phyloP scores from a whole-genome alignment of 2,888 invertebrate species.

The Eilema griseolum region DNA sequence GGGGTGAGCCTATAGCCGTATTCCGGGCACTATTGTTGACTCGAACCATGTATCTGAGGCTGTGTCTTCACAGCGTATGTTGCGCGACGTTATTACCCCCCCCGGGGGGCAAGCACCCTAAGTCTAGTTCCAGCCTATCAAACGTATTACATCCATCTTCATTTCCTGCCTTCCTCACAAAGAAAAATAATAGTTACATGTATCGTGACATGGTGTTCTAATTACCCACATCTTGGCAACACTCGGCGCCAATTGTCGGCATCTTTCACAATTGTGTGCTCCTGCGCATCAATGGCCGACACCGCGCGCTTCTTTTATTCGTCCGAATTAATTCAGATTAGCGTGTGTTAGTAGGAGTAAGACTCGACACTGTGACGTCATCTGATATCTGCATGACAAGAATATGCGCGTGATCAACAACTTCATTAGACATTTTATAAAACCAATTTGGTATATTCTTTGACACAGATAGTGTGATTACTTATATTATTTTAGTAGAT shows the following conservation, averaged over 20 bases:
- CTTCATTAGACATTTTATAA: neutral
- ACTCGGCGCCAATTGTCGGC: slow-evolving; percentile 62
- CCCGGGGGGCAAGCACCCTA: neutral
- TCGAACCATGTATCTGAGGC: too few relatives aligned
- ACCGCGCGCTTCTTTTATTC: slow-evolving; percentile 40
- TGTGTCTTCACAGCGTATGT: too few relatives aligned
- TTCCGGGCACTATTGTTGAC: too few relatives aligned
- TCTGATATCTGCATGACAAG: slow-evolving; percentile 8
- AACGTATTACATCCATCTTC: slow-evolving; percentile 25
- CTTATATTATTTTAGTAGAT: neutral
- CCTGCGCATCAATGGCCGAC: slow-evolving; percentile 43
- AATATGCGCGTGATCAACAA: slow-evolving; percentile 2
- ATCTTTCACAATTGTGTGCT: slow-evolving; percentile 59
- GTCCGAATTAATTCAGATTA: slow-evolving; percentile 52
- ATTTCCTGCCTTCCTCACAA: slow-evolving; percentile 27
- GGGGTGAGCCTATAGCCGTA: too few relatives aligned
- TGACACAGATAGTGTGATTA: neutral
- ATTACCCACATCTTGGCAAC: slow-evolving; percentile 25
- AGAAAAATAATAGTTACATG: slow-evolving; percentile 15
- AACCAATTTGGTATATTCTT: neutral
- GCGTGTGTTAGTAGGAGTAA: slow-evolving; percentile 11
- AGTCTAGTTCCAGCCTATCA: slow-evolving; percentile 14
- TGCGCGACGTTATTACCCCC: neutral
- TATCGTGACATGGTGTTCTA: slow-evolving; percentile 22
- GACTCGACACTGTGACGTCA: slow-evolving; percentile 23